Conservation (phyloP, 2,888 invertebrate genomes). For the Leptopterna dolabrata region DNA sequence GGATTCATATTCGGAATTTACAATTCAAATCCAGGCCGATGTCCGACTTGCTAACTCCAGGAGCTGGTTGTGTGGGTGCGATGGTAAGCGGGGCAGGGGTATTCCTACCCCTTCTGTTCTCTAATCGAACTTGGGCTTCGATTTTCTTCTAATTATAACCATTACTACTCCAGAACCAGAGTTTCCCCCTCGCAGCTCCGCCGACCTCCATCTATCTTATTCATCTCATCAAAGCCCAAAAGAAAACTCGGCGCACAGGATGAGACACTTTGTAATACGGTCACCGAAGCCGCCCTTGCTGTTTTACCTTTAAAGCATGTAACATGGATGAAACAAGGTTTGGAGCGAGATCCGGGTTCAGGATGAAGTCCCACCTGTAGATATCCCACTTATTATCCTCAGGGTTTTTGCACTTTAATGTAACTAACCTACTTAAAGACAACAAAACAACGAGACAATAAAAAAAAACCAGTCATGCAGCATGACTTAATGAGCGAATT, state of each 20-base stretch:
- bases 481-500: too few relatives aligned
- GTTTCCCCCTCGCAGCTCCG: not conserved
- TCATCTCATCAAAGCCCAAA: not conserved
- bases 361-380: too few relatives aligned
- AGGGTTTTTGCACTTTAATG: too few relatives aligned
- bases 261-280: not conserved
- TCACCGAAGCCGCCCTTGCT: not conserved
- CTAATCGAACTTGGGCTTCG: conserved; percentile 21
- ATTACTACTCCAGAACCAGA: not conserved
- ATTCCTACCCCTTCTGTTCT: conserved; percentile 10
- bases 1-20: conserved; percentile 53
- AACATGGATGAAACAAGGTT: not conserved
- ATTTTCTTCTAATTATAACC: conserved; percentile 23
- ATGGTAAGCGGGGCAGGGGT: not conserved
- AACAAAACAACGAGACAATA: too few relatives aligned
- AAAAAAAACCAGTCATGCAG: too few relatives aligned
- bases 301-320: not conserved
- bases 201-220: not conserved
- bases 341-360: too few relatives aligned
- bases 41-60: conserved; percentile 34
- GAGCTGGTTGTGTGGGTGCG: not conserved
- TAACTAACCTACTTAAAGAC: too few relatives aligned
- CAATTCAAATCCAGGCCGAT: conserved; percentile 48
- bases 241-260: not conserved
- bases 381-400: too few relatives aligned